Base-by-base conservation (phyloP, 2,888 invertebrate genomes). In the Metallyticus violacea region DNA sequence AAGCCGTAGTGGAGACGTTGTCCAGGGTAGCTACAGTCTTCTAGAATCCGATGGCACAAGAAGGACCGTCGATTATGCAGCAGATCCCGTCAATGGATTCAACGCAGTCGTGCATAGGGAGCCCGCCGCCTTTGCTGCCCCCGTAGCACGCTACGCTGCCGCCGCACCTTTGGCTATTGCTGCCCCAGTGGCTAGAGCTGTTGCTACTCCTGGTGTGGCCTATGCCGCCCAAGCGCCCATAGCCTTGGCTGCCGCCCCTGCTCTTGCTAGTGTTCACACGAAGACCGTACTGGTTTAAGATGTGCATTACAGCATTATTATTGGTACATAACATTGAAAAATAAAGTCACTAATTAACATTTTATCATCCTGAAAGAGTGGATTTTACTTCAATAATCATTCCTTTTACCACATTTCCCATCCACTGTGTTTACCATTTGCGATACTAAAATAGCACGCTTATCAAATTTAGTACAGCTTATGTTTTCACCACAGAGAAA, bases 81-180 rank as follows among this genome's bases (percentile, higher is more conserved):
- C 81, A 25, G 81, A 81, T 30, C 81, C 81, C 29, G 40, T 81
- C 40, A 81, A 81, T 30, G 81, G 81, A 81, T 81, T 81, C 81
- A 81, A 81, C 81, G 81, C 81, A 1, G 40, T 81, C 3, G 81
- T 81, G 6, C 81, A 81, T 30, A 22, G 30, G 22, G 30, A n/a
- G 22, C 81, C 81, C 22, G 30, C 30, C 25, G 89, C 90, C 29
- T 77, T 27, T 82, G 82, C 85, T 30, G 85, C 87, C 62, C 79
- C 86, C 27, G 85, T 87, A 77, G 82, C 85, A 27, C 84, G 86
- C 62, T 40, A 85, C 26, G 87, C 88, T 82, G 22, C 79, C 26
- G 81, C 85, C 77, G 76, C 85, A 77, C 80, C 85, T 7, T 9
- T 15, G 7, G 40, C 15, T 7, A 6, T 1, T 2, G 27, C 82